Base-by-base conservation (phyloP, 2,888 invertebrate genomes). In the Aphidoletes aphidimyza region DNA sequence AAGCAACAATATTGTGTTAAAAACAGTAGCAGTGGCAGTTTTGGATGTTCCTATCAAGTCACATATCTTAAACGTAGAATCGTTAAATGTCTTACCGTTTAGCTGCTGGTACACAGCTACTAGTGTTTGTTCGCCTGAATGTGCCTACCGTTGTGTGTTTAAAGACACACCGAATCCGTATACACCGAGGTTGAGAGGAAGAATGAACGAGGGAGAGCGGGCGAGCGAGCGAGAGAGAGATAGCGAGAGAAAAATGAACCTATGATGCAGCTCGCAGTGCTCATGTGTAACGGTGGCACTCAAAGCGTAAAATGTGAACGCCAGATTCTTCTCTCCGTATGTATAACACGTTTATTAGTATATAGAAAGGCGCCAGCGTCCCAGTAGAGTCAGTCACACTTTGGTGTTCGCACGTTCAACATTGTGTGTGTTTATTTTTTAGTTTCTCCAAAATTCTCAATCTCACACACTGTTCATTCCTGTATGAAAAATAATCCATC, bases 371-470 rank as follows among this genome's bases (percentile, higher is more conserved):
- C 84, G 85, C 84, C 84, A 84, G 84, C 85, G 85, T 85, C 84
- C 85, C 84, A 78, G 83, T 84, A 85, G 84, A 85, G 85, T 85
- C 86, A 86, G 86, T 86, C 85, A 86, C 85, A 84, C 86, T 86
- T 86, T 86, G 86, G 86, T 86, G 86, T 86, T 85, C 85, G 85
- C 85, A 81, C 84, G 85, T 84, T 85, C 84, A 84, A 85, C 86
- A 86, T 49, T 42, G 19, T 69, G 37, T 54, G 59, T 34, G n/a
- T 84, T 22, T 81, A 8, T 14, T 30, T 69, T 69, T 14, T 69
- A 2, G 6, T 81, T n/a, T 81, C 36, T n/a, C 14, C 39, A n/a
- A n/a, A n/a, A n/a, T n/a, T 81, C 19, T 69, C 69, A 30, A 9
- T 11, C 34, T 30, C 14, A 3, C 30, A 30, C 69, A 22, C 5